A percentile compares a stretch with the other conserved stretches of the same genome.
Conservation (phyloP, 2,888 invertebrate species). For the Limenitis camilla region DNA sequence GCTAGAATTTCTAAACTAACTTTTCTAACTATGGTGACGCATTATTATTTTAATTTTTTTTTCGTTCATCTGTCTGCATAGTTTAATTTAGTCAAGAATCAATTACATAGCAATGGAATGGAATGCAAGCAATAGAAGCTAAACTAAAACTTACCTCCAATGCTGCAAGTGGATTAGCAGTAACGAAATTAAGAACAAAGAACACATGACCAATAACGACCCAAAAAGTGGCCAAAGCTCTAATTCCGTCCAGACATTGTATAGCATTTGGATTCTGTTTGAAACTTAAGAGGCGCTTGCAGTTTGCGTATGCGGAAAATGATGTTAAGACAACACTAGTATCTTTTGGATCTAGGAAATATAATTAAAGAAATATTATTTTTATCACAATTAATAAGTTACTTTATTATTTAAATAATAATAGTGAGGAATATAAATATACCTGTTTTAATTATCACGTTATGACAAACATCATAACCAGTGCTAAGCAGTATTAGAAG, state of each 20-base stretch:
- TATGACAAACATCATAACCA: no score
- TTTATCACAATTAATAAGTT: background rate
- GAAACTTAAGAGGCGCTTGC: background rate
- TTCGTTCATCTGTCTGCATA: no score
- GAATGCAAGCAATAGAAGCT: background rate
- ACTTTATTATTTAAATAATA: no score
- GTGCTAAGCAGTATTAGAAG: no score
- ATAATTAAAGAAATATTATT: background rate
- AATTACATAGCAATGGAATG: background rate
- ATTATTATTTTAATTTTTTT: no score
- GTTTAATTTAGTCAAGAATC: no score
- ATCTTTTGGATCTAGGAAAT: conserved; percentile 33
- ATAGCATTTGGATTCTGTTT: conserved; percentile 4
- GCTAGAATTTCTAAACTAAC: no score
- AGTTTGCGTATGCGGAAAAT: conserved; percentile 12
- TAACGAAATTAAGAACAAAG: background rate
- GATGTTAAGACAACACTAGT: conserved; percentile 16
- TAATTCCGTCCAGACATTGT: conserved; percentile 10
- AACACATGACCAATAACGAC: conserved; percentile 12
- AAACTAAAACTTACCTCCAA: background rate
- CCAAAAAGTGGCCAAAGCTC: conserved; percentile 12
- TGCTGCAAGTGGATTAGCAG: conserved; percentile 2
- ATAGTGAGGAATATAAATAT: no score
- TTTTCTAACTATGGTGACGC: no score
- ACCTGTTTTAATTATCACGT: no score